Evolutionary conservation across 1,140 invertebrate species (phyloP).

Genomic region (Chironomus striatipennis): DNA sequence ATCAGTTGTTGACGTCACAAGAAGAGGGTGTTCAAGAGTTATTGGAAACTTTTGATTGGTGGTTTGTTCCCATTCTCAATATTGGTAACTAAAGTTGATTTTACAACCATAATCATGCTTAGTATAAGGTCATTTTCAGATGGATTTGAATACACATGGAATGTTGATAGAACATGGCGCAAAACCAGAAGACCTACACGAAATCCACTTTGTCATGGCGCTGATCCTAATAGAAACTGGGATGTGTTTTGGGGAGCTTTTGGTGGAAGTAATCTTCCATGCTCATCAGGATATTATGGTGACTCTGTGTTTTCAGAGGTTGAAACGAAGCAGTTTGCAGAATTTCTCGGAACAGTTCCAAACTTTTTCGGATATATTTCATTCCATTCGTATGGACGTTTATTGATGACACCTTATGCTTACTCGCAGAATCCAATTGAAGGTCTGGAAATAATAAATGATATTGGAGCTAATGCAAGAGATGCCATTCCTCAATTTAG

Average conservation of each 20-base stretch:
- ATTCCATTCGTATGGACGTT: slow-evolving; percentile 68
- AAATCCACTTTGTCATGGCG: slow-evolving; percentile 41
- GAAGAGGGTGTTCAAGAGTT: slow-evolving; percentile 37
- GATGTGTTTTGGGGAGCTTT: slow-evolving; percentile 45
- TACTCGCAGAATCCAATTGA: slow-evolving; percentile 47
- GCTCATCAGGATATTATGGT: slow-evolving; percentile 61
- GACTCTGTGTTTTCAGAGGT: slow-evolving; percentile 61
- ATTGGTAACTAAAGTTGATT: slow-evolving; percentile 54
- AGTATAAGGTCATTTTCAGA: slow-evolving; percentile 34
- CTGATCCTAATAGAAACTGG: slow-evolving; percentile 53
- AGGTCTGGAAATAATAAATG: slow-evolving; percentile 51
- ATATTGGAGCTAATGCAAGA: slow-evolving; percentile 50
- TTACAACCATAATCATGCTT: slow-evolving; percentile 41
- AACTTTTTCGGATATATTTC: slow-evolving; percentile 42
- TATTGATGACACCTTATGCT: slow-evolving; percentile 62
- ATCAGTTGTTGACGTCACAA: slow-evolving; percentile 43
- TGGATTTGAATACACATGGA: background rate
- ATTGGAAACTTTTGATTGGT: slow-evolving; percentile 49
- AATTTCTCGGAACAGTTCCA: slow-evolving; percentile 41
- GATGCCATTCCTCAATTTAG: slow-evolving; percentile 48
- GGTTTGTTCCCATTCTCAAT: slow-evolving; percentile 49
- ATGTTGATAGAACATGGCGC: slow-evolving; percentile 45
- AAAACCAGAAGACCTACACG: slow-evolving; percentile 43
- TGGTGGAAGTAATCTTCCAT: slow-evolving; percentile 54
- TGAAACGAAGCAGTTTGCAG: slow-evolving; percentile 51